These are phyloP conservation scores for Hemiprocne comata DNA, from an alignment of 2,113 vertebrate species.

Conservation along the genomic window DNA sequence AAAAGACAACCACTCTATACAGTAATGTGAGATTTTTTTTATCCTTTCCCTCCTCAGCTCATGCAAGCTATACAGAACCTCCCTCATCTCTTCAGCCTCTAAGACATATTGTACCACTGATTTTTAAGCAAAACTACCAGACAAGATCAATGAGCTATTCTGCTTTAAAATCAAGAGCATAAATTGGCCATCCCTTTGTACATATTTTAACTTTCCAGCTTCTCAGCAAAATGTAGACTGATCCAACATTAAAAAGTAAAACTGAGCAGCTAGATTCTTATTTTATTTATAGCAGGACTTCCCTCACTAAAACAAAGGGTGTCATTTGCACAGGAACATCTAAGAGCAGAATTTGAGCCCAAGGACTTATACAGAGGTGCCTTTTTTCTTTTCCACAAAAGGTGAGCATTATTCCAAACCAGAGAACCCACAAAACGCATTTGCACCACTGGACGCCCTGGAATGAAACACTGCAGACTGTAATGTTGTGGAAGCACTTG, in stretches of 20 bases:
- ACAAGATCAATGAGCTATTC: conserved; percentile 33
- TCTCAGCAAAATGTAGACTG: not conserved
- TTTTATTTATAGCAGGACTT: not conserved
- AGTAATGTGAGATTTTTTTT: conserved; percentile 24
- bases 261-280: not conserved
- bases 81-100: conserved; percentile 14
- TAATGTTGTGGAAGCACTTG: not conserved
- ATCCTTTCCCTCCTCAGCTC: not conserved
- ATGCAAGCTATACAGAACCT: not conserved
- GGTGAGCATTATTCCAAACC: not conserved
- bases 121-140: conserved; percentile 42
- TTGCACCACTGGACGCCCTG: not conserved
- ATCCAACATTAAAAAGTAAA: not conserved
- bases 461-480: not conserved
- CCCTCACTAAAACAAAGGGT: not conserved
- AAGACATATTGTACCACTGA: not conserved
- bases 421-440: not conserved
- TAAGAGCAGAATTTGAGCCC: not conserved
- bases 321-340: not conserved
- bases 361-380: not conserved
- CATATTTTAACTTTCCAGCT: not conserved
- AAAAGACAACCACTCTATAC: conserved; percentile 67
- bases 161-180: conserved; percentile 51
- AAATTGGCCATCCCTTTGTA: not conserved
- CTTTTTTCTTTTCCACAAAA: not conserved